phyloP scores from a whole-genome alignment of 2,888 invertebrate species.

The Callinectes sapidus region DNA sequence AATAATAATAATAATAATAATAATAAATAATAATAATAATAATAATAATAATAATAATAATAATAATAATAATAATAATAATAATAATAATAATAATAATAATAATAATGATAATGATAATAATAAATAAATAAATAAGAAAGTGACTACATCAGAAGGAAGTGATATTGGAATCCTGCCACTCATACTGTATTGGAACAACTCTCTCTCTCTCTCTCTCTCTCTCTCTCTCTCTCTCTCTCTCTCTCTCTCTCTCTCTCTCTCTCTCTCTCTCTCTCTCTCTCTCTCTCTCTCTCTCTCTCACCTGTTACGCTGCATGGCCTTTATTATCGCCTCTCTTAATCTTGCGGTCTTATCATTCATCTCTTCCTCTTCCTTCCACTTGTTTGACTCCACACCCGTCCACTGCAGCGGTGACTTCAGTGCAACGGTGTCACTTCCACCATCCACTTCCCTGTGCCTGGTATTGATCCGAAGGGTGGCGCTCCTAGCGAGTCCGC shows the following conservation, averaged over 20 bases:
- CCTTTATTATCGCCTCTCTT: neutral
- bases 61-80: neutral
- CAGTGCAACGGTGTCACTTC: neutral
- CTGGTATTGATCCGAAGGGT: neutral
- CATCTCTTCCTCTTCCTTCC: neutral
- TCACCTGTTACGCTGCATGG: neutral
- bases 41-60: too few species aligned
- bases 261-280: constrained; percentile 8
- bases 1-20: neutral
- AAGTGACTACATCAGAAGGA: neutral
- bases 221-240: neutral
- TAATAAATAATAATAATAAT: too few species aligned
- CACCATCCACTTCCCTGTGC: neutral
- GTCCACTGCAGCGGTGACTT: neutral
- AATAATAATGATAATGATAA: neutral
- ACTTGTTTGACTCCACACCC: neutral
- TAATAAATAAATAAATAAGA: neutral
- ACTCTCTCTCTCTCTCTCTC: neutral
- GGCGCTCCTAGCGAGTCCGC: neutral
- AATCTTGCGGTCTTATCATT: neutral
- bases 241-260: neutral
- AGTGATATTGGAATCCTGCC: neutral
- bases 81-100: neutral
- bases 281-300: constrained; percentile 1
- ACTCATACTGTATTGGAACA: neutral